A percentile compares a stretch with the other conserved stretches of the same genome.
phyloP scores from a whole-genome alignment of 1,140 invertebrate genomes.

The Listronotus oregonensis region DNA sequence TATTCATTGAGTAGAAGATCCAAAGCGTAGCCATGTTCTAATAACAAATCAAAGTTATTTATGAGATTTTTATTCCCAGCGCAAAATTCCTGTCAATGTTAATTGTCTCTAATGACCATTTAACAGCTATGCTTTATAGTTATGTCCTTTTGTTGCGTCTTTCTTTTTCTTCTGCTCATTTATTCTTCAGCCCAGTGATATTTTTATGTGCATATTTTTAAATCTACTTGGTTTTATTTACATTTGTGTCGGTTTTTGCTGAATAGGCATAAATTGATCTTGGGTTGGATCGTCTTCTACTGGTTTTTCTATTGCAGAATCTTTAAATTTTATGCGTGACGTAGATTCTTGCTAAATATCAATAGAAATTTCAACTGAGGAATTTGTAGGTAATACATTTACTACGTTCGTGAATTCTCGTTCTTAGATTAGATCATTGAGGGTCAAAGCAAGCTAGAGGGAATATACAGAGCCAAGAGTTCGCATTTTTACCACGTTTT shows the following conservation, averaged over 20 bases:
- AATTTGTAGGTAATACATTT: too few relatives aligned
- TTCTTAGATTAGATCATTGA: too few relatives aligned
- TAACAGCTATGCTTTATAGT: slow-evolving; percentile 36
- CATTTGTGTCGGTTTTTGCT: slow-evolving; percentile 25
- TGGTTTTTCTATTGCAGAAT: background rate
- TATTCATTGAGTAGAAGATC: background rate
- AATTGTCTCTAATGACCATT: slow-evolving; percentile 33
- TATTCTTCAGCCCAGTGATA: slow-evolving; percentile 12
- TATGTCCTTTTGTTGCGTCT: slow-evolving; percentile 27
- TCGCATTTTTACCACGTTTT: too few relatives aligned
- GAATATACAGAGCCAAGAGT: too few relatives aligned
- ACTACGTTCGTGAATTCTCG: too few relatives aligned
- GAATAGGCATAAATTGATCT: background rate
- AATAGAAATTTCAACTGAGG: too few relatives aligned
- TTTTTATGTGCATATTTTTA: slow-evolving; percentile 35
- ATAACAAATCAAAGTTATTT: slow-evolving; percentile 21
- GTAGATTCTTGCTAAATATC: too few relatives aligned
- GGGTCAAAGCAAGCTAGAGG: too few relatives aligned
- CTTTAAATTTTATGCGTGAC: background rate
- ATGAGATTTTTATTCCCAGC: slow-evolving; percentile 14
- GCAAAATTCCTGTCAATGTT: slow-evolving; percentile 27
- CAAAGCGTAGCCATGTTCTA: background rate
- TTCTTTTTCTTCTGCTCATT: slow-evolving; percentile 6
- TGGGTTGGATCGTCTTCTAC: background rate
- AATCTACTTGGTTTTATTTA: slow-evolving; percentile 36